Conservation (phyloP, 2,888 invertebrate genomes). For the Suillia variegata region DNA sequence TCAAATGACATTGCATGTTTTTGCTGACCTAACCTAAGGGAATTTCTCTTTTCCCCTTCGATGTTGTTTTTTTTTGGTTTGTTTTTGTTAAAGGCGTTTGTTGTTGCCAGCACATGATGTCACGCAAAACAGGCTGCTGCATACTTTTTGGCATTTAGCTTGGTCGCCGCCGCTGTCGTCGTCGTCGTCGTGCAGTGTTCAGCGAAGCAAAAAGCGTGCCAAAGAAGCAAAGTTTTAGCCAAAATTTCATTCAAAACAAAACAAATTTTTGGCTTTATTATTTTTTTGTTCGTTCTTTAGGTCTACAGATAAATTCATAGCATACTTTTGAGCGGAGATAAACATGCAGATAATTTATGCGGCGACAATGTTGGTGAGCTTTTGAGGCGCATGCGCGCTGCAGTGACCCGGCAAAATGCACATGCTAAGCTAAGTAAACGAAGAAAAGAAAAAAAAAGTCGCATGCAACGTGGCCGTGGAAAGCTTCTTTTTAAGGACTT, state of each 20-base stretch:
- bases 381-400: slow-evolving; percentile 25
- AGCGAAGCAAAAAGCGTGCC: too few species aligned
- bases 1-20: slow-evolving; percentile 16
- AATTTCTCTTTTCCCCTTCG: slow-evolving; percentile 10
- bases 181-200: background rate
- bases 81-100: too few species aligned
- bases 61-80: too few species aligned
- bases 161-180: background rate
- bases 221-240: slow-evolving; percentile 3
- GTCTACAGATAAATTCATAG: slow-evolving; percentile 25
- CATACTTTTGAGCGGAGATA: slow-evolving; percentile 18
- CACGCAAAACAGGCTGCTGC: background rate
- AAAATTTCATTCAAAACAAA: slow-evolving; percentile 9
- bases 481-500: too few species aligned
- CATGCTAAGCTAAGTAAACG: slow-evolving; percentile 16
- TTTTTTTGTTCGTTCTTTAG: too few species aligned
- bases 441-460: too few species aligned
- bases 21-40: slow-evolving; percentile 27
- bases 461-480: background rate
- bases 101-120: too few species aligned
- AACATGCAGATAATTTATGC: slow-evolving; percentile 9
- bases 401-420: slow-evolving; percentile 26
- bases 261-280: slow-evolving; percentile 10
- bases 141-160: background rate
- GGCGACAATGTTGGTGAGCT: slow-evolving; percentile 14